Percentiles rank a stretch among this genome's conserved stretches.
These are phyloP conservation scores for Coracias cyanogaster DNA, from an alignment of 2,797 vertebrate species.

Conservation along the genomic window DNA sequence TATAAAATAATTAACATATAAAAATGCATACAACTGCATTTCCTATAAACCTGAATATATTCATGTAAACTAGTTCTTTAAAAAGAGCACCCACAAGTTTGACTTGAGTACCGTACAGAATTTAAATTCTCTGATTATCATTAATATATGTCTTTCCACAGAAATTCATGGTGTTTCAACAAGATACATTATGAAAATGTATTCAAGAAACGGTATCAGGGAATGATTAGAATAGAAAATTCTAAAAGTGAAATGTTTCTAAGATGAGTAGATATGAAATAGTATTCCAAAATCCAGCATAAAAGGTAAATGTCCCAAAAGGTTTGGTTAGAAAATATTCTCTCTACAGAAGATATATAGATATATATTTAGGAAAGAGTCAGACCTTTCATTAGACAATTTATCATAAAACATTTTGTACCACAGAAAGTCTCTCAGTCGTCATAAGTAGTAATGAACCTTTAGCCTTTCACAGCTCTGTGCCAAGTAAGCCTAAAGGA, in stretches of 20 bases:
- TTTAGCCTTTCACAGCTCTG: background rate
- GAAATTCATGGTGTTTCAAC: background rate
- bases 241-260: background rate
- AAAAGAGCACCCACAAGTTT: background rate
- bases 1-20: background rate
- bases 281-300: background rate
- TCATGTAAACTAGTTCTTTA: background rate
- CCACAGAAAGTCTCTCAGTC: rapidly evolving
- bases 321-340: background rate
- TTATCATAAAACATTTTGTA: background rate
- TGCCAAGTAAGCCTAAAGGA: background rate
- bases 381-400: background rate
- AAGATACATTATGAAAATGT: background rate
- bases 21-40: background rate
- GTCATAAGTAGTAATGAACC: background rate
- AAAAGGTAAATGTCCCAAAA: background rate
- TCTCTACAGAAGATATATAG: background rate
- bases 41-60: background rate
- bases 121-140: slow-evolving; percentile 5
- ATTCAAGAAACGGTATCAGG: background rate
- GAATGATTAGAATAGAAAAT: background rate
- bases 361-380: background rate
- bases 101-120: background rate
- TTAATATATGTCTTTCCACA: background rate
- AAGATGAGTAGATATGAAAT: background rate